A percentile compares a stretch with the other conserved stretches of the same genome.
Evolutionary conservation across 1,140 invertebrate species (phyloP).

Genomic region (Drosophila santomea): DNA sequence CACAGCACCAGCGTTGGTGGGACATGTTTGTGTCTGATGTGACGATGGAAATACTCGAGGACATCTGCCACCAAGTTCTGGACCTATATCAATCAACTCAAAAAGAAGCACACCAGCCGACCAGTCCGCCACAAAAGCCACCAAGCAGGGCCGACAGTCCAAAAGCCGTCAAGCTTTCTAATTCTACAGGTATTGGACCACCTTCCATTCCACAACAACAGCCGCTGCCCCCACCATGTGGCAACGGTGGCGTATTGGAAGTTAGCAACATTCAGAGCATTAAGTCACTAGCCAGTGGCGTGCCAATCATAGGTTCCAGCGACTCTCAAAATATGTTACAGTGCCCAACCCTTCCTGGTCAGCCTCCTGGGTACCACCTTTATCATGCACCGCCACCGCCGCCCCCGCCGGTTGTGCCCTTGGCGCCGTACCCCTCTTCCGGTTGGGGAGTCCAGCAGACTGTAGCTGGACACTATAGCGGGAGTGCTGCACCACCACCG

Average conservation of each 20-base stretch:
- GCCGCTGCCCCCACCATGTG: conserved; percentile 22
- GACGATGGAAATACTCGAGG: conserved; percentile 97
- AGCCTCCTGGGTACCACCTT: conserved; percentile 49
- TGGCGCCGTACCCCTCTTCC: conserved; percentile 52
- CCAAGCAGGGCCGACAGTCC: conserved; percentile 84
- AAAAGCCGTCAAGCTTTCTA: conserved; percentile 29
- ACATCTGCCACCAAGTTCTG: conserved; percentile 97
- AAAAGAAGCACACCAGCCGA: conserved; percentile 84
- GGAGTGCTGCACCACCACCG: conserved; percentile 44
- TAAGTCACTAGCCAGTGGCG: conserved; percentile 53
- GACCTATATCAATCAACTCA: conserved; percentile 92
- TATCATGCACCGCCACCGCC: conserved; percentile 75
- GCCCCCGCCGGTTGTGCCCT: conserved; percentile 62
- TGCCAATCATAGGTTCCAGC: conserved; percentile 48
- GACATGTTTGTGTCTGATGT: conserved; percentile 97
- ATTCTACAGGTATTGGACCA: background rate
- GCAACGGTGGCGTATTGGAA: conserved; percentile 49
- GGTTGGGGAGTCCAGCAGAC: conserved; percentile 54
- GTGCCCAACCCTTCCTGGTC: background rate
- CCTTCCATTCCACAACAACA: conserved; percentile 13
- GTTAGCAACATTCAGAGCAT: conserved; percentile 66
- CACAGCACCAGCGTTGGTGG: conserved; percentile 97
- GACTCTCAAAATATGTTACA: conserved; percentile 4
- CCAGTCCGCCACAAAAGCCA: conserved; percentile 87
- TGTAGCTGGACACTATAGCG: conserved; percentile 59